A percentile compares a stretch with the other conserved stretches of the same genome.
phyloP scores from a whole-genome alignment of 2,888 invertebrate species.

The Xylota sylvarum region DNA sequence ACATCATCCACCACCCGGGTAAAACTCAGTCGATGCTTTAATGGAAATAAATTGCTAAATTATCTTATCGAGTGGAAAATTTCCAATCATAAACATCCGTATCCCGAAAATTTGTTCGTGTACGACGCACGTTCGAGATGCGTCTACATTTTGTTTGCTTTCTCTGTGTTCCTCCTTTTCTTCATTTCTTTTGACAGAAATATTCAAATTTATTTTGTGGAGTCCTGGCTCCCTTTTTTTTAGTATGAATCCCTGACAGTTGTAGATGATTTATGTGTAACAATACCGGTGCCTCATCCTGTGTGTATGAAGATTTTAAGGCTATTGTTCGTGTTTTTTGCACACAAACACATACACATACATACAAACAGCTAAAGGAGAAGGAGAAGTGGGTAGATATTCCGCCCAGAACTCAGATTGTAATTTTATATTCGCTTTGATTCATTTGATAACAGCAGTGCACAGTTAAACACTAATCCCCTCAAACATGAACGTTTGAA shows the following conservation, averaged over 20 bases:
- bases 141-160: constrained; percentile 36
- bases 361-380: too few relatives aligned
- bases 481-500: constrained; percentile 35
- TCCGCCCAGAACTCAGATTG: background rate
- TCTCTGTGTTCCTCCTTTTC: background rate
- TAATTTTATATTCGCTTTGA: constrained; percentile 66
- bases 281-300: constrained; percentile 6
- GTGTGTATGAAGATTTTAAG: constrained; percentile 9
- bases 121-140: background rate
- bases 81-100: constrained; percentile 63
- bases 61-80: constrained; percentile 73
- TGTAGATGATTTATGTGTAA: constrained; percentile 56
- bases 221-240: constrained; percentile 28
- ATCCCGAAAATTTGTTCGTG: constrained; percentile 19
- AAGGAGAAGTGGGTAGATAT: background rate
- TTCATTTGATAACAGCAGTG: constrained; percentile 62
- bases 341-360: background rate
- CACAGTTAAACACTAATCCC: constrained; percentile 58
- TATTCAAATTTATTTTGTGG: constrained; percentile 56
- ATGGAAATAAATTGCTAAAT: constrained; percentile 74
- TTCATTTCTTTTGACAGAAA: constrained; percentile 48
- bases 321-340: constrained; percentile 16
- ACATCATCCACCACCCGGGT: constrained; percentile 32
- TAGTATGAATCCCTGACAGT: constrained; percentile 54
- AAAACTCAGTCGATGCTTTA: constrained; percentile 53